Conservation (phyloP, 2,113 vertebrate species). For the Melospiza georgiana region DNA sequence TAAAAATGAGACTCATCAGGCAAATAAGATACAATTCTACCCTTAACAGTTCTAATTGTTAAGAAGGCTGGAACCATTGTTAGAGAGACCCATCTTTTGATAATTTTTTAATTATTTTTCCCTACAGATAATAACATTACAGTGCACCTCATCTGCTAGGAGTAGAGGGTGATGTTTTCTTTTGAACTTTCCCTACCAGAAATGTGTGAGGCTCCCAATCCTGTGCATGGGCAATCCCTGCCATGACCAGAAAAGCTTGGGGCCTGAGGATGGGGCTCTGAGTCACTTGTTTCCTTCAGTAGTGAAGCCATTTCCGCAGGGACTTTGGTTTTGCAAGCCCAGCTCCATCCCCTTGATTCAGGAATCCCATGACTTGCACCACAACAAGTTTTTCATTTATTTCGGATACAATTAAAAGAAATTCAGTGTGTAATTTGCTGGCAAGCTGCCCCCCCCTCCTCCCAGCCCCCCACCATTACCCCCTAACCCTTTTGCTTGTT, state of each 20-base stretch:
- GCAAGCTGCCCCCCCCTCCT: not conserved
- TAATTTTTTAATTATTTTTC: not conserved
- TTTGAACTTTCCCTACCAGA: not conserved
- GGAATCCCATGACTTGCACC: conserved; percentile 39
- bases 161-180: not conserved
- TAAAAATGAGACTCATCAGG: conserved; percentile 54
- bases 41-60: conserved; percentile 9
- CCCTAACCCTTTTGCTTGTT: conserved; percentile 25
- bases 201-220: not conserved
- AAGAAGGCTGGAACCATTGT: not conserved
- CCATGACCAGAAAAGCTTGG: not conserved
- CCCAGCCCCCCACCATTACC: not conserved
- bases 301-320: conserved; percentile 16
- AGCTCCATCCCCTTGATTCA: not conserved
- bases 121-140: not conserved
- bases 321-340: conserved; percentile 3
- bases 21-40: conserved; percentile 13
- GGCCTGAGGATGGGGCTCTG: not conserved
- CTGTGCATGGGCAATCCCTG: not conserved
- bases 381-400: conserved; percentile 34
- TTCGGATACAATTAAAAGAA: conserved; percentile 52
- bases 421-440: not conserved
- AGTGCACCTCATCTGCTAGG: not conserved
- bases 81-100: not conserved
- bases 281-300: conserved; percentile 39